These are phyloP conservation scores for Aphelinus atriplicis DNA, from an alignment of 1,140 invertebrate genomes.

Conservation along the genomic window DNA sequence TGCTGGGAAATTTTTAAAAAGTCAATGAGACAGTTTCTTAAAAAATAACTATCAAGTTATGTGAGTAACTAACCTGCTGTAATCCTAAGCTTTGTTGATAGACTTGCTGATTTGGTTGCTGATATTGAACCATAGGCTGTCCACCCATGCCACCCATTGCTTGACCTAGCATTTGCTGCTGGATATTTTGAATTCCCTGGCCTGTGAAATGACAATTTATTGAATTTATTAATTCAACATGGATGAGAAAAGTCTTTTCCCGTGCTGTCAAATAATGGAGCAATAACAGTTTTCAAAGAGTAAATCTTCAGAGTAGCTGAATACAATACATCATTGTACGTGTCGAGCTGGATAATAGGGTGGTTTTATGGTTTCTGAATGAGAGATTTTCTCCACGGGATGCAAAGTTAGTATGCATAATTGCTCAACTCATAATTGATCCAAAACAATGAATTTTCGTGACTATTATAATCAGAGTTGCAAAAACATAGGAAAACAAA, in stretches of 20 bases:
- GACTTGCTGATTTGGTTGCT: conserved; percentile 69
- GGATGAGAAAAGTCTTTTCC: conserved; percentile 36
- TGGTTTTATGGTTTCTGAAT: too few relatives aligned
- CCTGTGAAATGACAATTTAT: conserved; percentile 44
- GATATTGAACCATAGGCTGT: conserved; percentile 70
- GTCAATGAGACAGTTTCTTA: conserved; percentile 54
- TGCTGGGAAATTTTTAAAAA: conserved; percentile 55
- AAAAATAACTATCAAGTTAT: conserved; percentile 6
- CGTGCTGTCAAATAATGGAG: conserved; percentile 1
- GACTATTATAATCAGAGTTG: too few relatives aligned
- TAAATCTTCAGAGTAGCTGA: too few relatives aligned
- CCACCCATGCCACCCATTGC: conserved; percentile 67
- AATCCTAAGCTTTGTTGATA: conserved; percentile 69
- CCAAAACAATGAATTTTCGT: too few relatives aligned
- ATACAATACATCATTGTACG: too few relatives aligned
- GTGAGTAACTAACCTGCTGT: conserved; percentile 59
- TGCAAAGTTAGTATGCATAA: too few relatives aligned
- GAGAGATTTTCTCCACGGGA: too few relatives aligned
- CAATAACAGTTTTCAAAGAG: too few relatives aligned
- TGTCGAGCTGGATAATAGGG: too few relatives aligned
- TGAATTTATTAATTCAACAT: background rate
- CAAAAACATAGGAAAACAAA: too few relatives aligned
- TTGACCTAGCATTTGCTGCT: conserved; percentile 70
- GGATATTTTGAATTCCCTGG: conserved; percentile 66
- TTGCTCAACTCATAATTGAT: too few relatives aligned